Evolutionary conservation across 2,888 invertebrate species (phyloP).

Genomic region (Adineta ricciae): DNA sequence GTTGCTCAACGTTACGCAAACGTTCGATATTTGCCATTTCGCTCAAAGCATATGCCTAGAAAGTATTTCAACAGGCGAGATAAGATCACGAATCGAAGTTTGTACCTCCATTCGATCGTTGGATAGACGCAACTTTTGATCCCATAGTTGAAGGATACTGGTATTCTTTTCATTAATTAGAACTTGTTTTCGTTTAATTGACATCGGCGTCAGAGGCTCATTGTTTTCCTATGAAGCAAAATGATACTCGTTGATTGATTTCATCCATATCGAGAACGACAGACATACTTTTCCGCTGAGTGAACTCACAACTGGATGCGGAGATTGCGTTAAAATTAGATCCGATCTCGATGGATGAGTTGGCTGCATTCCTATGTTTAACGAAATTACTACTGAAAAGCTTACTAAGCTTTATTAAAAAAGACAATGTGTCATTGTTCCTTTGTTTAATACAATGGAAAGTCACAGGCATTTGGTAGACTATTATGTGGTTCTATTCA

Average conservation of each 20-base stretch:
- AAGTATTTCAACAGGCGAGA: not conserved
- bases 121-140: slow-evolving; percentile 8
- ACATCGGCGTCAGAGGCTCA: not conserved
- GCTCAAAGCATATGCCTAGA: not conserved
- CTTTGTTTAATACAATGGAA: not conserved
- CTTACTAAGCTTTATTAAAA: not conserved
- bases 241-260: too few relatives aligned
- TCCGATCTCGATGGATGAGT: not conserved
- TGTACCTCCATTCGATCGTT: slow-evolving; percentile 19
- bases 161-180: slow-evolving; percentile 14
- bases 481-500: too few relatives aligned
- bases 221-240: not conserved
- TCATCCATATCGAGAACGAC: too few relatives aligned
- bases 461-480: too few relatives aligned
- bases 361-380: not conserved
- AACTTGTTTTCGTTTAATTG: not conserved
- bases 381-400: too few relatives aligned
- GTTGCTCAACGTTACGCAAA: not conserved
- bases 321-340: not conserved
- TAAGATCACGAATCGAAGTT: not conserved
- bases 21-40: slow-evolving; percentile 8
- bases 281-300: not conserved
- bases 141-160: not conserved
- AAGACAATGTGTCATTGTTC: not conserved
- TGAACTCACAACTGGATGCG: not conserved